Evolutionary conservation across 2,113 vertebrate genomes (phyloP), one percentile per base, ranked within the genome.

Genomic region (Poeciliopsis prolifica): DNA sequence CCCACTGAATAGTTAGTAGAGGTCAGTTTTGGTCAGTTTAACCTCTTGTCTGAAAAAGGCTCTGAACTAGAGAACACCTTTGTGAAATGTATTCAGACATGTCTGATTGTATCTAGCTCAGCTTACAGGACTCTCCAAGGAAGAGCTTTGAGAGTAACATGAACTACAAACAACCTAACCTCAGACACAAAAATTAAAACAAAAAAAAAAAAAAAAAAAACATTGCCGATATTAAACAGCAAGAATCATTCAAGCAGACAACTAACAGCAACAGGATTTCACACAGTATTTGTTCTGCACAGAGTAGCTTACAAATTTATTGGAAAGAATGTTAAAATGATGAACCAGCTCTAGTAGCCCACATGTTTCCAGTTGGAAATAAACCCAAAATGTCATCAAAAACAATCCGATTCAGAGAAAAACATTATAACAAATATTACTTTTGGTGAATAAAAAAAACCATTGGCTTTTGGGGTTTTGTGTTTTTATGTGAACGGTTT

Each of bases 31-130:
- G 72, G 75, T 48, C 66, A 78, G 78, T 75, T 86, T 65, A 82
- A 62, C 76, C 72, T 24, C 75, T 72, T 22, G 75, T 70, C 80
- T 80, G 72, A 82, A 84, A 37, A 66, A 75, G 74, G 60, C 42
- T 70, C 58, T 33, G 28, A 37, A 60, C 48, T 15, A 62, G 64
- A 76, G 33, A 62, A 71, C 12, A 67, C 60, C 70, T 35, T 75
- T 61, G 65, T 62, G 30, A 73, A 75, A 83, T 89, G 80, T 80
- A 85, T 89, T 87, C 83, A 84, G 87, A 86, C 74, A 80, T 80
- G 87, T 88, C 74, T 63, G 77, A 86, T 88, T 85, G 51, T 68
- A 81, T 89, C 78, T 79, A 63, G 42, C 71, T 86, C 81, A 75
- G 83, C 29, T 76, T 74, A 66, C 81, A 61, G 69, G 70, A 79